A percentile compares a stretch with the other conserved stretches of the same genome.
phyloP scores from a whole-genome alignment of 2,888 invertebrate species.

The Caenorhabditis becei region DNA sequence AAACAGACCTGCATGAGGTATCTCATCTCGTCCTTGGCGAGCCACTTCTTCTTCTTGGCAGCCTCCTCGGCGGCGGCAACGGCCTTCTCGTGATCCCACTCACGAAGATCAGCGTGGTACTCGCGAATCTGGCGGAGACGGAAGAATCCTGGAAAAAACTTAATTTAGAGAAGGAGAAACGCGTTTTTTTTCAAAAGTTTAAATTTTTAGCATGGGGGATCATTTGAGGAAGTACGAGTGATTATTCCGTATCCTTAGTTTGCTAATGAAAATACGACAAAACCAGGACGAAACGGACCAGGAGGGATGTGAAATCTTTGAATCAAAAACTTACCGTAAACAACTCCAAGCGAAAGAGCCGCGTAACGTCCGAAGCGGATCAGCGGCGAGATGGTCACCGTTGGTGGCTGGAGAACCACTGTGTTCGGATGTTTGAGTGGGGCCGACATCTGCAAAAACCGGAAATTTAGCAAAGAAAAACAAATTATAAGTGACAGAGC shows the following conservation, averaged over 20 bases:
- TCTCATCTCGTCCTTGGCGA: slow-evolving; percentile 80
- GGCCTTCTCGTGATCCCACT: slow-evolving; percentile 81
- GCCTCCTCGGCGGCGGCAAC: slow-evolving; percentile 77
- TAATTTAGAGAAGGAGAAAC: not conserved
- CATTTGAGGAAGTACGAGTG: no score
- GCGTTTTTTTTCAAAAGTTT: no score
- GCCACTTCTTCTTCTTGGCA: slow-evolving; percentile 80
- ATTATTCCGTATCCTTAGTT: no score
- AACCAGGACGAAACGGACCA: no score
- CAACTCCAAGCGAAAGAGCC: slow-evolving; percentile 79
- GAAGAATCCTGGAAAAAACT: slow-evolving; percentile 64
- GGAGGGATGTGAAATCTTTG: no score
- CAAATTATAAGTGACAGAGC: not conserved
- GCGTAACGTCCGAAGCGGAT: slow-evolving; percentile 78
- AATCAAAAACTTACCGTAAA: slow-evolving; percentile 70
- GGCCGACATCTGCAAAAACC: slow-evolving; percentile 66
- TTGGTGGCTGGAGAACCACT: slow-evolving; percentile 79
- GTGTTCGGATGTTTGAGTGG: slow-evolving; percentile 77
- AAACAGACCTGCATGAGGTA: slow-evolving; percentile 77
- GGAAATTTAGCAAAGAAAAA: not conserved
- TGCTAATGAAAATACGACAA: no score
- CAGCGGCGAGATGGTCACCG: slow-evolving; percentile 79
- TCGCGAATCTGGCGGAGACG: slow-evolving; percentile 77
- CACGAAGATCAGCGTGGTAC: slow-evolving; percentile 80
- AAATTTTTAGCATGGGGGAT: no score